A percentile compares a stretch with the other conserved stretches of the same genome.
These are phyloP conservation scores for Sinocyclocheilus anshuiensis DNA, from an alignment of 2,113 vertebrate genomes.

Conservation along the genomic window DNA sequence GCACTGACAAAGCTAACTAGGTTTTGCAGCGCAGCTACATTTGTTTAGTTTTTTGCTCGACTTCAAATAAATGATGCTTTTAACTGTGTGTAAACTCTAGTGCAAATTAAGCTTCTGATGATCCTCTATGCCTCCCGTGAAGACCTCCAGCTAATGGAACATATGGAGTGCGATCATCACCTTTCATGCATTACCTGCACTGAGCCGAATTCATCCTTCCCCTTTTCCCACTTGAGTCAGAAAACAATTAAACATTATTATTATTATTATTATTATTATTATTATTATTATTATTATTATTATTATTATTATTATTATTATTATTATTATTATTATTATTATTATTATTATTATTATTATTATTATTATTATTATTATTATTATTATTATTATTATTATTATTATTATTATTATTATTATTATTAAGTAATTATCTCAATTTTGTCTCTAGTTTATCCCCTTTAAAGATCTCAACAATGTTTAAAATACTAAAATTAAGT, in stretches of 20 bases:
- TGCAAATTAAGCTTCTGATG: constrained; percentile 7
- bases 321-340: too few relatives aligned
- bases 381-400: too few relatives aligned
- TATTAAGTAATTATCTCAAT: not conserved
- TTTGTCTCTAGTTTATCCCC: not conserved
- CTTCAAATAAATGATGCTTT: not conserved
- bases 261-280: too few relatives aligned
- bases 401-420: too few relatives aligned
- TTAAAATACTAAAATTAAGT: not conserved
- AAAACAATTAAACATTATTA: too few relatives aligned
- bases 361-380: too few relatives aligned
- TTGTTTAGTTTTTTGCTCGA: constrained; percentile 1
- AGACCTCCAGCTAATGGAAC: constrained; percentile 41
- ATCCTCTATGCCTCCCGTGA: not conserved
- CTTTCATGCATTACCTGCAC: constrained; percentile 49
- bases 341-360: too few relatives aligned
- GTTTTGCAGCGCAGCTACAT: too few relatives aligned
- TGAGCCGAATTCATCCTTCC: constrained; percentile 9
- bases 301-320: too few relatives aligned
- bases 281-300: too few relatives aligned
- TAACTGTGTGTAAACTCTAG: not conserved
- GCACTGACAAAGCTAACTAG: not conserved
- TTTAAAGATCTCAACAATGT: not conserved
- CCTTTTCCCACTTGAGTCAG: constrained; percentile 18
- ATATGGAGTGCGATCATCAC: constrained; percentile 60